Base-by-base conservation (phyloP, 2,888 invertebrate genomes). In the Doris montereyensis region DNA sequence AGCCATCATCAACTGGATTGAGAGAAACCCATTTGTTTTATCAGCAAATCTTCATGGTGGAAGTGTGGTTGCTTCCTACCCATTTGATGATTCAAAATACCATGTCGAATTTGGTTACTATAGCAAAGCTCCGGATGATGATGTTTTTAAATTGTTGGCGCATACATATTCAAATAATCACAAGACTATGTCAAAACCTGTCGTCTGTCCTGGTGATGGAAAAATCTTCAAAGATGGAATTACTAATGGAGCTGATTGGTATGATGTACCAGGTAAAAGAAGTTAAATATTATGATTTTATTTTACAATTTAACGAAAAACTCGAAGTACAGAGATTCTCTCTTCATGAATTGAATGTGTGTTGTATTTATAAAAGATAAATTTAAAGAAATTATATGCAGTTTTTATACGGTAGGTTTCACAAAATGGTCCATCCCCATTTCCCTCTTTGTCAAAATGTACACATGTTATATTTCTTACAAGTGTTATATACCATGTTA, bases 51-150 rank as follows among this genome's bases (percentile, higher is more conserved):
- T 98, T 75, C 98, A 94, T 95, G 86, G 95, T 95, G 98, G 98
- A 67, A 97, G 97, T 21, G 93, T 99, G 79, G 98, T 99, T 8
- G 98, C 98, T 58, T 97, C 97, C 87, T 99, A 98, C 92, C 98
- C 98, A 0, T 99, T 96, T 91, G 98, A 99, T 82, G 89, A 89
- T 81, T 86, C 89, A 1, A 65, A 72, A 1, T 67, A 26, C 5
- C 88, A 90, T 75, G 65, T 17, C 34, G 3, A 4, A 1, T 28
- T 24, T 73, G 84, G 84, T 10, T 13, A 70, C 1, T 85, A 89
- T 81, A 89, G 89, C 77, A 74, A 79, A 10, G 76, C 89, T 2
- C 97, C 97, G 0, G 98, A 98, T 90, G 94, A 98, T 91, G 92
- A 92, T 0, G 90, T 97, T 13, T 98, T 97, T 92, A 94, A 94